These are phyloP conservation scores for Drosophila anomalata DNA, from an alignment of 2,888 invertebrate genomes.

Conservation along the genomic window DNA sequence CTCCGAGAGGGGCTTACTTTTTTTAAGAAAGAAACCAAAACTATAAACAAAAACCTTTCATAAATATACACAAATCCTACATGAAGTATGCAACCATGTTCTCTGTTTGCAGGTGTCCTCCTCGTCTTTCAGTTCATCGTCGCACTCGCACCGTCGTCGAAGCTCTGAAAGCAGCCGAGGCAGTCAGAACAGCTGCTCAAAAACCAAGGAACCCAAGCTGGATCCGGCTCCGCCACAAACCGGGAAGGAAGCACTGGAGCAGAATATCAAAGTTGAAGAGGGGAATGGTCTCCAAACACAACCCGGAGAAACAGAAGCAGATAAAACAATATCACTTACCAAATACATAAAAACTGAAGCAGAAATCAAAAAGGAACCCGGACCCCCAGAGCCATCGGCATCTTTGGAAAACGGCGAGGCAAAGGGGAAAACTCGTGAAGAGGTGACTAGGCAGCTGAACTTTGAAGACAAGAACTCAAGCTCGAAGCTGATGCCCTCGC, in stretches of 20 bases:
- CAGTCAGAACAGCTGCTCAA: slow-evolving; percentile 67
- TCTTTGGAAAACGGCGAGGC: slow-evolving; percentile 59
- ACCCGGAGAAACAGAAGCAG: slow-evolving; percentile 2
- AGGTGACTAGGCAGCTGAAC: slow-evolving; percentile 81
- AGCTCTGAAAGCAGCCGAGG: slow-evolving; percentile 81
- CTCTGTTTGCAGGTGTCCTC: slow-evolving; percentile 55
- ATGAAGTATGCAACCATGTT: neutral
- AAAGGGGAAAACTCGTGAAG: slow-evolving; percentile 75
- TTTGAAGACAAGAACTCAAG: slow-evolving; percentile 61
- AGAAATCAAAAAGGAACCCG: slow-evolving; percentile 61
- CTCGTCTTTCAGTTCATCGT: slow-evolving; percentile 67
- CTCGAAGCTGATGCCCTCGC: slow-evolving; percentile 70
- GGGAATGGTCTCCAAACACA: slow-evolving; percentile 22
- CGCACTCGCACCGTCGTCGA: slow-evolving; percentile 73
- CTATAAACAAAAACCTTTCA: neutral
- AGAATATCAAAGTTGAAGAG: slow-evolving; percentile 52
- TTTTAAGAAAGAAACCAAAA: too few relatives aligned
- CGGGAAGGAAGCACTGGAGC: slow-evolving; percentile 30
- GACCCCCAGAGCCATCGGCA: slow-evolving; percentile 6
- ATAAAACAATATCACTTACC: slow-evolving; percentile 46
- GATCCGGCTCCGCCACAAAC: slow-evolving; percentile 35
- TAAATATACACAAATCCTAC: neutral
- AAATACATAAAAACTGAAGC: slow-evolving; percentile 41
- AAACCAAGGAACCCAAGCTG: slow-evolving; percentile 43
- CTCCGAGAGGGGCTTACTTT: too few relatives aligned